Percentiles rank a stretch among this genome's conserved stretches.
These are phyloP conservation scores for Scaptomyza hsui DNA, from an alignment of 1,140 invertebrate genomes.

Conservation along the genomic window DNA sequence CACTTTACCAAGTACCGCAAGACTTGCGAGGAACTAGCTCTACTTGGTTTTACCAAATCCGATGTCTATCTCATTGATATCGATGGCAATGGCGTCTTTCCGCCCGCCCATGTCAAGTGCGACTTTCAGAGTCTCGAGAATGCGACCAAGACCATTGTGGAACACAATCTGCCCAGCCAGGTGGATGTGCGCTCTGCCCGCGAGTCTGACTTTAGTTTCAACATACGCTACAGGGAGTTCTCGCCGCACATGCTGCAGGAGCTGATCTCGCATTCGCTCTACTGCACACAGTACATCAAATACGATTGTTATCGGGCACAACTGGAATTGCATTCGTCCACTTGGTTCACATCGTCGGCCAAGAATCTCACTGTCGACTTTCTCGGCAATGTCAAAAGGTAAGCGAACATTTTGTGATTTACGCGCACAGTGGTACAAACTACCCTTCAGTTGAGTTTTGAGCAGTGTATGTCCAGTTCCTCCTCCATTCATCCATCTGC, in stretches of 20 bases:
- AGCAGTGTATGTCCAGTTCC: conserved; percentile 18
- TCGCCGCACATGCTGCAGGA: conserved; percentile 95
- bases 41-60: conserved; percentile 92
- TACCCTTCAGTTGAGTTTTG: neutral
- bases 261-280: conserved; percentile 93
- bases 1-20: conserved; percentile 95
- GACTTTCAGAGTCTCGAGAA: conserved; percentile 94
- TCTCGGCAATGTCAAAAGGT: conserved; percentile 93
- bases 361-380: conserved; percentile 91
- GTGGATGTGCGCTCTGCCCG: conserved; percentile 91
- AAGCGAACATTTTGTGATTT: conserved; percentile 57
- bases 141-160: conserved; percentile 94
- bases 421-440: neutral
- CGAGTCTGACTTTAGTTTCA: conserved; percentile 92
- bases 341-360: conserved; percentile 94
- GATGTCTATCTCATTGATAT: conserved; percentile 96
- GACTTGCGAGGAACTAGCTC: conserved; percentile 95
- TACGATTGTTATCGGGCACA: conserved; percentile 96
- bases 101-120: conserved; percentile 95
- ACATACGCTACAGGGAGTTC: conserved; percentile 94
- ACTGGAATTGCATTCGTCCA: conserved; percentile 93
- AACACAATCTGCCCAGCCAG: conserved; percentile 96
- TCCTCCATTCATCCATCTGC: neutral
- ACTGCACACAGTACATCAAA: conserved; percentile 95
- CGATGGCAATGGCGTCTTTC: conserved; percentile 95